A percentile compares a stretch with the other conserved stretches of the same genome.
Evolutionary conservation across 2,797 vertebrate genomes (phyloP).

Genomic region (Syngnathus rostellatus): DNA sequence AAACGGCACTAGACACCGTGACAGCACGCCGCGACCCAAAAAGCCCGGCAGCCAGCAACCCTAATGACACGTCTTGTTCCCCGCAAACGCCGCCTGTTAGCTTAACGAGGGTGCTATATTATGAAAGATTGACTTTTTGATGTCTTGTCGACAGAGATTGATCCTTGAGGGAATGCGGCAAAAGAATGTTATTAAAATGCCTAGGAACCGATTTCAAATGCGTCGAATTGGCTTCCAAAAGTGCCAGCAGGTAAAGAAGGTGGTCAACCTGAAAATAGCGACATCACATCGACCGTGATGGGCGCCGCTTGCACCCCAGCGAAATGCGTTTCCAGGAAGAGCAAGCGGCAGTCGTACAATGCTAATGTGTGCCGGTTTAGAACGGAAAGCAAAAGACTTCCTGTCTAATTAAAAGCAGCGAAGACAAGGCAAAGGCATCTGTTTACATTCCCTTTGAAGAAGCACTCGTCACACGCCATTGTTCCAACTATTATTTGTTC

Average conservation of each 20-base stretch:
- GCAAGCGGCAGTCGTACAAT: constrained; percentile 12
- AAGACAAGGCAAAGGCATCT: constrained; percentile 8
- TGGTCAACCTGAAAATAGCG: constrained; percentile 56
- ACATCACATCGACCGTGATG: constrained; percentile 56
- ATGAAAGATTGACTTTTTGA: constrained; percentile 2
- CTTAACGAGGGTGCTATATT: background rate
- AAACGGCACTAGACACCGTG: constrained; percentile 38
- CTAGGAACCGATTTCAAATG: background rate
- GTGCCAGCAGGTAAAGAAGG: constrained; percentile 26
- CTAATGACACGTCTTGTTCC: constrained; percentile 38
- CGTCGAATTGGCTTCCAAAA: background rate
- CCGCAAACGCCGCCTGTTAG: constrained; percentile 15
- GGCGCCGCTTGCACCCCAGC: constrained; percentile 20
- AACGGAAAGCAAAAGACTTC: constrained; percentile 19
- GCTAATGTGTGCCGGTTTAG: constrained; percentile 5
- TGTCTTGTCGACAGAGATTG: background rate
- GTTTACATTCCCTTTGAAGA: constrained; percentile 18
- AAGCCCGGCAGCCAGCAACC: constrained; percentile 26
- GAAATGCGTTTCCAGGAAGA: constrained; percentile 14
- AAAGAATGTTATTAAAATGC: too few relatives aligned
- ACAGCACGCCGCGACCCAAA: constrained; percentile 13
- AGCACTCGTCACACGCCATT: background rate
- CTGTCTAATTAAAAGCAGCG: constrained; percentile 20
- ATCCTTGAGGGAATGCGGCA: too few relatives aligned
- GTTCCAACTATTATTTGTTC: background rate